Percentiles rank a stretch among this genome's conserved stretches.
Evolutionary conservation across 2,888 invertebrate species (phyloP).

Genomic region (Frankliniella intonsa): DNA sequence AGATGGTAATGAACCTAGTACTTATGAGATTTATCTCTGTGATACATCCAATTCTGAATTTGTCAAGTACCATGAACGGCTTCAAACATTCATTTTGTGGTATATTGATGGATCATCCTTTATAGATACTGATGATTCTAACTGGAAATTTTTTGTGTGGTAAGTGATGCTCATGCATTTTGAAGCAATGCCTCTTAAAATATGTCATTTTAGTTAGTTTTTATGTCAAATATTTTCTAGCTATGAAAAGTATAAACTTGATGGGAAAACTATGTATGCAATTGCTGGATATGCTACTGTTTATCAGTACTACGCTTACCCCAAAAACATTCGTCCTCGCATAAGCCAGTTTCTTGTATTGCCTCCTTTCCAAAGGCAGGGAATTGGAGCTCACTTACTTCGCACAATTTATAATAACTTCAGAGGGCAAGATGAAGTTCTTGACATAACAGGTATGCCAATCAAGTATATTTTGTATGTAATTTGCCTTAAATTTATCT

Average conservation of each 20-base stretch:
- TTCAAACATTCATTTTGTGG: conserved; percentile 90
- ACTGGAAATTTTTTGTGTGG: conserved; percentile 85
- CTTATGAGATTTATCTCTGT: conserved; percentile 77
- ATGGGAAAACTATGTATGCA: conserved; percentile 60
- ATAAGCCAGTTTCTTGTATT: conserved; percentile 89
- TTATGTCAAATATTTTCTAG: conserved; percentile 47
- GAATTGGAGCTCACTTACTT: conserved; percentile 77
- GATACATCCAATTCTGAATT: conserved; percentile 69
- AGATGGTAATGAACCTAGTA: conserved; percentile 43
- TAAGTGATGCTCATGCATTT: conserved; percentile 47
- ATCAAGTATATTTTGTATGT: conserved; percentile 29
- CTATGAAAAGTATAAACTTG: conserved; percentile 62
- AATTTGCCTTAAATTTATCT: conserved; percentile 11
- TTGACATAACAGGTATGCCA: conserved; percentile 64
- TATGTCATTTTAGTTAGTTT: background rate
- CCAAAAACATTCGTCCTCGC: conserved; percentile 76
- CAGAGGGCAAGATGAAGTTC: conserved; percentile 51
- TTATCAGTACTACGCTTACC: conserved; percentile 93
- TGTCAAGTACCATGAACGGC: conserved; percentile 68
- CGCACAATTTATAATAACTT: conserved; percentile 57
- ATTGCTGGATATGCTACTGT: conserved; percentile 85
- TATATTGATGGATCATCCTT: conserved; percentile 95
- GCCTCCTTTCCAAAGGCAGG: conserved; percentile 84
- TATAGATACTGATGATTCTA: conserved; percentile 86
- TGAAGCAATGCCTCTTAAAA: too few relatives aligned